Conservation (phyloP, 1,140 invertebrate species). For the Tetranychus urticae region DNA sequence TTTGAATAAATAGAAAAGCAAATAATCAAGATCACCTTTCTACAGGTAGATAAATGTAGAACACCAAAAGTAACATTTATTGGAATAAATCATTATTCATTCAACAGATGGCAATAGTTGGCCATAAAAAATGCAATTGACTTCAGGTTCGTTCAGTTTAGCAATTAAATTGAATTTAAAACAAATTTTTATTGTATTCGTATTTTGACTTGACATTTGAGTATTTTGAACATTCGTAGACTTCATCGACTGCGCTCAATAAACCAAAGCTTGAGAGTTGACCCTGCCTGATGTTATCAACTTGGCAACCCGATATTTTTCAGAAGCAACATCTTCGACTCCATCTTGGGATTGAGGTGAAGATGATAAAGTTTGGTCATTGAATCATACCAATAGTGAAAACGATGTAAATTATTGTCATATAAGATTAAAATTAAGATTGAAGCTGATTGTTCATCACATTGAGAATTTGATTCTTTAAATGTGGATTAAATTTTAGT, state of each 20-base stretch:
- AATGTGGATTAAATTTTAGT: too few relatives aligned
- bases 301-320: not conserved
- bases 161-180: too few relatives aligned
- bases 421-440: not conserved
- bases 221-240: constrained; percentile 25
- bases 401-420: not conserved
- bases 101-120: too few relatives aligned
- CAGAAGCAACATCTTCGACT: not conserved
- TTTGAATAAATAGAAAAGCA: too few relatives aligned
- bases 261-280: constrained; percentile 8
- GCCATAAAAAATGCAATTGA: too few relatives aligned
- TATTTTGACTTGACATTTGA: constrained; percentile 23
- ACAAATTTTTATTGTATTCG: too few relatives aligned
- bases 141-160: too few relatives aligned
- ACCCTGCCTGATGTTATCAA: not conserved
- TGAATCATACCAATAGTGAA: not conserved
- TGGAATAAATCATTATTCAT: too few relatives aligned
- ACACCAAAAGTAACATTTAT: too few relatives aligned
- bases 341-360: not conserved
- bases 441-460: not conserved
- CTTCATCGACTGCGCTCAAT: constrained; percentile 11
- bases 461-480: too few relatives aligned
- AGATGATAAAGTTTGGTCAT: not conserved
- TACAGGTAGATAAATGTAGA: too few relatives aligned
- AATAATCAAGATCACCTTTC: too few relatives aligned